phyloP scores from a whole-genome alignment of 2,888 invertebrate genomes.

The Anarsia innoxiella region DNA sequence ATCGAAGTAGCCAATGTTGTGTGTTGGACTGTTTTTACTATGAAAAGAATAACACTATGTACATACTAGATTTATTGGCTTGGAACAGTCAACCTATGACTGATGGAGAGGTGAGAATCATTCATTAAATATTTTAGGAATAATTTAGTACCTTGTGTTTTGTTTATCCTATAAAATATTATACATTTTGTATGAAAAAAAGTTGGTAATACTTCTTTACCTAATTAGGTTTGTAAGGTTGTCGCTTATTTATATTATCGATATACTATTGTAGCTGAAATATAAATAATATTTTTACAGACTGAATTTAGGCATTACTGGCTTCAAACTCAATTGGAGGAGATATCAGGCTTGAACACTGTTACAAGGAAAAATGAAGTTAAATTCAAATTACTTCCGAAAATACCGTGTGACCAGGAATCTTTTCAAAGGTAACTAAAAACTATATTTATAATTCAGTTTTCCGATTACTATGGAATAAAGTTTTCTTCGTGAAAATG shows the following conservation, averaged over 20 bases:
- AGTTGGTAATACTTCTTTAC: neutral
- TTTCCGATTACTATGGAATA: too few relatives aligned
- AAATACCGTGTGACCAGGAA: slow-evolving; percentile 62
- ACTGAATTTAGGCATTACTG: slow-evolving; percentile 90
- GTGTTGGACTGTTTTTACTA: slow-evolving; percentile 90
- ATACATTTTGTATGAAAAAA: neutral
- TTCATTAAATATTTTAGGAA: neutral
- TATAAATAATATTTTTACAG: too few relatives aligned
- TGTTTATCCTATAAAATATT: neutral
- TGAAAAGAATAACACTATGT: slow-evolving; percentile 76
- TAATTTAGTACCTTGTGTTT: too few relatives aligned
- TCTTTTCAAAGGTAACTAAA: too few relatives aligned
- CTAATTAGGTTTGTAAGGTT: too few relatives aligned
- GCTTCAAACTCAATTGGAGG: slow-evolving; percentile 82
- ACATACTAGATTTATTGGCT: slow-evolving; percentile 87
- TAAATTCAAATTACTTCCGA: slow-evolving; percentile 66
- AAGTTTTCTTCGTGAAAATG: too few relatives aligned
- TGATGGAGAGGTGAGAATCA: slow-evolving; percentile 80
- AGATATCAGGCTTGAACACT: slow-evolving; percentile 65
- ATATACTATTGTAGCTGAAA: too few relatives aligned
- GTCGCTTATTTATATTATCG: too few relatives aligned
- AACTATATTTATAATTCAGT: too few relatives aligned
- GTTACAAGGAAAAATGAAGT: slow-evolving; percentile 48
- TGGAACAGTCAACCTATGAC: slow-evolving; percentile 85
- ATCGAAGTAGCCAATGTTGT: slow-evolving; percentile 63